phyloP scores from a whole-genome alignment of 2,797 vertebrate species.

The Steatocranus sp. region DNA sequence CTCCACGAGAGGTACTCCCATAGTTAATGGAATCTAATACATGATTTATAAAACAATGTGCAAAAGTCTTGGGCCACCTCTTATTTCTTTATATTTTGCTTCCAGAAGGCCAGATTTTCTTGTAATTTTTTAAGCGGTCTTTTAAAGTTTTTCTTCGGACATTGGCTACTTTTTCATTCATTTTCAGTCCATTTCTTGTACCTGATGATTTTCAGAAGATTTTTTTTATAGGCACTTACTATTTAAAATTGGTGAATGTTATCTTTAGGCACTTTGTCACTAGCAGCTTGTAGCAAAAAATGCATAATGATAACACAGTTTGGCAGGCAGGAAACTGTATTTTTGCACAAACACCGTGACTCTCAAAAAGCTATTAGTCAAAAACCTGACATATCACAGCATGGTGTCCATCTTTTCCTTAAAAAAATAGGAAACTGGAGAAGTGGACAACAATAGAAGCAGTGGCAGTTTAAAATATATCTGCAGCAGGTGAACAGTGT shows the following conservation, averaged over 20 bases:
- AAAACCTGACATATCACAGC: not conserved
- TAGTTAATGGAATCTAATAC: not conserved
- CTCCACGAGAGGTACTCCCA: fast-evolving
- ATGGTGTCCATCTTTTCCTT: not conserved
- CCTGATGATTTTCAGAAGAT: not conserved
- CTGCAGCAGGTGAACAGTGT: not conserved
- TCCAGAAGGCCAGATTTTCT: not conserved
- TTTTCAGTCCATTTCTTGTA: not conserved
- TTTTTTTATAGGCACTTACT: not conserved
- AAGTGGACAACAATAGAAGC: not conserved
- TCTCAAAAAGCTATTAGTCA: not conserved
- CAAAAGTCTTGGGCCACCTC: not conserved
- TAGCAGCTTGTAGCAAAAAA: not conserved
- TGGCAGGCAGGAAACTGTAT: not conserved
- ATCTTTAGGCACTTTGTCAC: not conserved
- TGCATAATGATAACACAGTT: not conserved
- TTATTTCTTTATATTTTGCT: not conserved
- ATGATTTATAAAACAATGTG: not conserved
- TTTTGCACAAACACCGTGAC: not conserved
- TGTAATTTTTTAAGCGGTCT: fast-evolving
- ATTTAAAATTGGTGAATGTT: not conserved
- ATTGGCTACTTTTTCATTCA: not conserved
- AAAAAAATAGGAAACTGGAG: not conserved
- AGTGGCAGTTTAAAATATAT: not conserved
- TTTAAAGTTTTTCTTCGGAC: not conserved